Evolutionary conservation across 2,888 invertebrate species (phyloP), one percentile per base, ranked within the genome.

Genomic region (Plagodis dolabraria): DNA sequence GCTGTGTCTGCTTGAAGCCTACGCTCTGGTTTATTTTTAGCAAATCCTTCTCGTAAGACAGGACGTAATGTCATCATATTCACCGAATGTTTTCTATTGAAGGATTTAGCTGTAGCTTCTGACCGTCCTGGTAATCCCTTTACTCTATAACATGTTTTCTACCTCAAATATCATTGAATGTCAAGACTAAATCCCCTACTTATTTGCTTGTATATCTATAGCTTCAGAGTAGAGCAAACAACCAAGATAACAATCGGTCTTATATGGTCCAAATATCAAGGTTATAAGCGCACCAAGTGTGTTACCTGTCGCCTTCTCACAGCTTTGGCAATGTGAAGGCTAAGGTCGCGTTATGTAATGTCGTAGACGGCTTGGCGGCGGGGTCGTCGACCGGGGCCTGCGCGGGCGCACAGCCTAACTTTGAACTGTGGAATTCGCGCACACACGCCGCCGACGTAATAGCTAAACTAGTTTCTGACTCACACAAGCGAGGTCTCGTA

Each of bases 281-380:
- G 54, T 52, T 53, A 57, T 57, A 33, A 38, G 46, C 7, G 12
- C 51, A 60, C 47, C 70, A 69, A 72, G 75, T 78, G 76, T 75
- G 76, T 73, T 67, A 47, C 54, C 63, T 60, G 69, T 62, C 72
- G 75, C 75, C 72, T 77, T 79, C 75, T 52, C 60, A 61, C 60
- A 42, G 75, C 50, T 60, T 55, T 55, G 76, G 83, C 82, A 89
- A 87, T 86, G 89, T 87, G 90, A 90, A 92, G 92, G 92, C 89
- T 91, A 90, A 92, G 92, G 92, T 88, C 89, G 79, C 69, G 74
- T 90, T 89, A 87, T 83, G 85, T 89, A 89, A 89, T 66, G 62
- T 75, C 75, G 89, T 88, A 92, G 92, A 92, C 92, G 87, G 92
- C 92, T 82, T 91, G 92, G 92, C 92, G 91, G 78, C 83, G 70